phyloP scores from a whole-genome alignment of 2,113 vertebrate genomes.

The Aldabrachelys gigantea region DNA sequence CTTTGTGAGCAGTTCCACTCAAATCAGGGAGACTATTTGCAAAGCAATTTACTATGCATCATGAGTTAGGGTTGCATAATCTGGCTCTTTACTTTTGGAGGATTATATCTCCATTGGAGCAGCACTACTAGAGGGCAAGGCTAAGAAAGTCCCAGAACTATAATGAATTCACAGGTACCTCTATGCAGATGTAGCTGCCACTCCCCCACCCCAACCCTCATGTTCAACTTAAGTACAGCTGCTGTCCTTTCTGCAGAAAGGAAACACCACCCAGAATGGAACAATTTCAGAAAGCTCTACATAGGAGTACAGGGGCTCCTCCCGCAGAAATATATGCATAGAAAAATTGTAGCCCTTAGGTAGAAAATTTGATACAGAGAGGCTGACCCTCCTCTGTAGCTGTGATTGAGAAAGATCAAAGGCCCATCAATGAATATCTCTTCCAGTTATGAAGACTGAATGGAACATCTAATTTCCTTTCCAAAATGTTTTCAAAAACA shows the following conservation, averaged over 20 bases:
- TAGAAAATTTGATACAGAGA: neutral
- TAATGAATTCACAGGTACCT: neutral
- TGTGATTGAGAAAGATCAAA: neutral
- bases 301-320: neutral
- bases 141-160: neutral
- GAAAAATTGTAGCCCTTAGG: neutral
- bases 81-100: neutral
- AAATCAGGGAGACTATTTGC: neutral
- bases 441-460: neutral
- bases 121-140: neutral
- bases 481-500: neutral
- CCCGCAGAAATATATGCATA: neutral
- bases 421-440: neutral
- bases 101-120: rapidly evolving
- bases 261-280: neutral
- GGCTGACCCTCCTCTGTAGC: neutral
- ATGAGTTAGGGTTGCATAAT: neutral
- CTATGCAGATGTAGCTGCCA: neutral
- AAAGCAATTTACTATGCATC: neutral
- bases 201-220: no score
- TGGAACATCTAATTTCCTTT: neutral
- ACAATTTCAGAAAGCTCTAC: neutral
- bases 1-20: neutral
- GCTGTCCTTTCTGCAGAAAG: neutral
- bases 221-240: neutral